Evolutionary conservation across 2,888 invertebrate species (phyloP).

Genomic region (Notodonta dromedarius): DNA sequence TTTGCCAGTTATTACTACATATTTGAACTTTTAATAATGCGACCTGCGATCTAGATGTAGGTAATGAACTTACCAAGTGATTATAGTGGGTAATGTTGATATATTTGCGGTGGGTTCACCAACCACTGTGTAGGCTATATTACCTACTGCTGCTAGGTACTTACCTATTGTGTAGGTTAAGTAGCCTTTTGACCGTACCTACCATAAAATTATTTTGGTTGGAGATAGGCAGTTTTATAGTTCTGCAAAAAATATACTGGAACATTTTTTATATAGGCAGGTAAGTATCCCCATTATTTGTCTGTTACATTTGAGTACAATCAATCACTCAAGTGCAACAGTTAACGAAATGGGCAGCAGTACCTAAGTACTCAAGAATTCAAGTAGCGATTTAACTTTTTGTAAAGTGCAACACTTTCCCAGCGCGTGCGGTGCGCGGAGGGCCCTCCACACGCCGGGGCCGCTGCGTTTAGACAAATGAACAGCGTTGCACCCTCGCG

Average conservation of each 20-base stretch:
- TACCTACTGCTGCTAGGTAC: too few relatives aligned
- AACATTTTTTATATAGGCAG: not conserved
- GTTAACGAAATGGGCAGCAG: slow-evolving; percentile 55
- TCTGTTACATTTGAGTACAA: slow-evolving; percentile 30
- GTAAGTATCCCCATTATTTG: not conserved
- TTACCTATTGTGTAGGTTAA: too few relatives aligned
- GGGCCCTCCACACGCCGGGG: slow-evolving; percentile 64
- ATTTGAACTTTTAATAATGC: slow-evolving; percentile 78
- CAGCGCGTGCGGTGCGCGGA: slow-evolving; percentile 58
- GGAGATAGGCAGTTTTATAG: too few relatives aligned
- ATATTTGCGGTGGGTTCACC: too few relatives aligned
- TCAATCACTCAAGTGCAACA: slow-evolving; percentile 52
- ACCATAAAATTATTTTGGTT: too few relatives aligned
- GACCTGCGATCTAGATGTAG: slow-evolving; percentile 28
- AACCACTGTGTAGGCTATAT: too few relatives aligned
- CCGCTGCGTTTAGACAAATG: slow-evolving; percentile 82
- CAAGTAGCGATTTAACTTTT: slow-evolving; percentile 77
- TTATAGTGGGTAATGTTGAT: too few relatives aligned
- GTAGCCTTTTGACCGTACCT: too few relatives aligned
- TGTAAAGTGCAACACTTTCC: slow-evolving; percentile 83
- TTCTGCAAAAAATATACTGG: not conserved
- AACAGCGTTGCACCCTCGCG: slow-evolving; percentile 77
- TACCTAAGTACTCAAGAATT: slow-evolving; percentile 57
- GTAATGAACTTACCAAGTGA: too few relatives aligned
- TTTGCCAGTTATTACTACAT: slow-evolving; percentile 65